A percentile compares a stretch with the other conserved stretches of the same genome.
These are phyloP conservation scores for Sebastes fasciatus DNA, from an alignment of 2,113 vertebrate species.

Conservation along the genomic window DNA sequence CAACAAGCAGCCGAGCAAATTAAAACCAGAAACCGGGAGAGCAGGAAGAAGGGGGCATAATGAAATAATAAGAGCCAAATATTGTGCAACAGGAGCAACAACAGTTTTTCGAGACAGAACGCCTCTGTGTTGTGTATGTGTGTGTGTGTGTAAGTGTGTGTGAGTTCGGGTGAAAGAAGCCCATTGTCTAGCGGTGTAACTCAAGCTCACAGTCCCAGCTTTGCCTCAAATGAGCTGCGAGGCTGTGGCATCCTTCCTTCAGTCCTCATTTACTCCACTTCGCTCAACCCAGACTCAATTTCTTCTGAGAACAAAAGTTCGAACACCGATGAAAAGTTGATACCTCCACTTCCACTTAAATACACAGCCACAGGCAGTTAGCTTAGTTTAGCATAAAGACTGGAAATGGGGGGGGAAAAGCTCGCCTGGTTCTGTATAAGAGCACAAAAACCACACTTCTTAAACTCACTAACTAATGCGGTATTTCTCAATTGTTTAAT, in stretches of 20 bases:
- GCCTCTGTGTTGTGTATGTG: conserved; percentile 50
- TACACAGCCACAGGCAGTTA: background rate
- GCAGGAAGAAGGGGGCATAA: conserved; percentile 49
- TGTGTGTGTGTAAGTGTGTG: conserved; percentile 15
- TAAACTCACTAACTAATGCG: background rate
- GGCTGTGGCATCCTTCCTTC: conserved; percentile 39
- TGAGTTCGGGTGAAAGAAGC: conserved; percentile 67
- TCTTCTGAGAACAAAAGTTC: background rate
- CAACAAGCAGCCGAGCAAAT: conserved; percentile 57
- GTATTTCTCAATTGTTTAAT: background rate
- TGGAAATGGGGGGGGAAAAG: background rate
- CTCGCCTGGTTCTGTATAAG: background rate
- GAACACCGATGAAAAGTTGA: conserved; percentile 3
- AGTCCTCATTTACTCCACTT: conserved; percentile 14
- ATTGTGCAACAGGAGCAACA: conserved; percentile 75
- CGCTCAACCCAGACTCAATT: background rate
- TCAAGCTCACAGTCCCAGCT: conserved; percentile 61
- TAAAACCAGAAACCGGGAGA: conserved; percentile 51
- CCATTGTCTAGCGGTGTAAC: conserved; percentile 75
- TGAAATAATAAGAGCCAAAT: conserved; percentile 73
- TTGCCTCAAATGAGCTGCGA: conserved; percentile 48
- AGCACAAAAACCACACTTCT: background rate
- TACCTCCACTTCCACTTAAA: background rate
- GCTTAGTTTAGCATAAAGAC: conserved; percentile 1
- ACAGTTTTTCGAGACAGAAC: conserved; percentile 62